Base-by-base conservation (phyloP, 2,888 invertebrate genomes). In the Incurvaria masculella region DNA sequence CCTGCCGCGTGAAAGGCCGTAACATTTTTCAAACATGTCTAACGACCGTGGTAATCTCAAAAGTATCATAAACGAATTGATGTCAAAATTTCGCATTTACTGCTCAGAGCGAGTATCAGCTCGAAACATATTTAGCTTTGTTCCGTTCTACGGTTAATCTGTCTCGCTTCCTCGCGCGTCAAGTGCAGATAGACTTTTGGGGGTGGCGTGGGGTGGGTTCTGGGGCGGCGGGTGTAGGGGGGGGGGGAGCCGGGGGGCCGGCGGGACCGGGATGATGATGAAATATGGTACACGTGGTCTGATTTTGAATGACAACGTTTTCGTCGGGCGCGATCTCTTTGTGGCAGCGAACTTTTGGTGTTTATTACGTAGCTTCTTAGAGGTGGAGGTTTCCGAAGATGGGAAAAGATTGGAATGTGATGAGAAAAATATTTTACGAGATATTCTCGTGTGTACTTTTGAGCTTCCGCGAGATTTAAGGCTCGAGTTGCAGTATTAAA, bases 231-330 rank as follows among this genome's bases (percentile, higher is more conserved):
- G 59, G 55, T 59, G 56, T 57, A 55, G 57, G 55, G 54, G 55
- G 58, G 59, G 56, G 59, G 60, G 62, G 64, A 66, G 59, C 66
- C 52, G 54, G 47, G 52, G 54, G 58, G 57, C 56, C 52, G 41
- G 55, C 52, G 57, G 55, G 61, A 71, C 71, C 69, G 73, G 65
- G 76, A 79, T 82, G 82, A 83, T 81, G 83, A 84, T 84, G 84
- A 84, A 84, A 84, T 84, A 84, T 84, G 81, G 83, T 82, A 82
- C 84, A 83, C 83, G 84, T 83, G 84, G 84, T 84, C 81, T 81
- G 84, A 84, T 83, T 84, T 80, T 82, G 81, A 84, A 84, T 83
- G 83, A 83, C 83, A 82, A 74, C 81, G 81, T 79, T 75, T 71
- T 80, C 76, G 73, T 79, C 76, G 75, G 71, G 68, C 67, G 44